Evolutionary conservation across 2,113 vertebrate genomes (phyloP).

Genomic region (Mormoops blainvillei): DNA sequence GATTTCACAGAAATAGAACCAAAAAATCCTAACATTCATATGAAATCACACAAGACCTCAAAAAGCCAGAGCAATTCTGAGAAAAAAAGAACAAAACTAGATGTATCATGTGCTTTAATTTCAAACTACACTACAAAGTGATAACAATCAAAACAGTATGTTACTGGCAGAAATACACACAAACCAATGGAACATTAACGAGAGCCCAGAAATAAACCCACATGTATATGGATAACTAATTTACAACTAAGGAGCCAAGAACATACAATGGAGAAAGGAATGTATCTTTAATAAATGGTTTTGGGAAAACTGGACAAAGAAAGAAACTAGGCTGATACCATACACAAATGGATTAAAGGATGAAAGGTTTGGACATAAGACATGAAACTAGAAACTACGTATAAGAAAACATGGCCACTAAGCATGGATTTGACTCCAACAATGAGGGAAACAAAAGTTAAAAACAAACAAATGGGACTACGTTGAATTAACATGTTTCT

Average conservation of each 20-base stretch:
- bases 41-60: neutral
- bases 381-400: neutral
- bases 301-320: neutral
- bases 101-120: neutral
- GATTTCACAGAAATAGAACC: neutral
- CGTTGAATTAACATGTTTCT: neutral
- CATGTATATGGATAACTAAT: neutral
- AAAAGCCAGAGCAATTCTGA: neutral
- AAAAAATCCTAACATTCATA: neutral
- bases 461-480: neutral
- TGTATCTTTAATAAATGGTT: neutral
- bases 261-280: neutral
- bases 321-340: neutral
- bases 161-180: neutral
- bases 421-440: neutral
- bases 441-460: neutral
- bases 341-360: neutral
- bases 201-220: neutral
- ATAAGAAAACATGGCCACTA: neutral
- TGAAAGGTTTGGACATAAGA: neutral
- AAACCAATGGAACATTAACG: neutral
- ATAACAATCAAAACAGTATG: neutral
- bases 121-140: neutral
- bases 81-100: neutral
- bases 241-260: neutral